These are phyloP conservation scores for Agelas oroides DNA, from an alignment of 37 sponge, comb jelly and placozoan species.

Conservation along the genomic window DNA sequence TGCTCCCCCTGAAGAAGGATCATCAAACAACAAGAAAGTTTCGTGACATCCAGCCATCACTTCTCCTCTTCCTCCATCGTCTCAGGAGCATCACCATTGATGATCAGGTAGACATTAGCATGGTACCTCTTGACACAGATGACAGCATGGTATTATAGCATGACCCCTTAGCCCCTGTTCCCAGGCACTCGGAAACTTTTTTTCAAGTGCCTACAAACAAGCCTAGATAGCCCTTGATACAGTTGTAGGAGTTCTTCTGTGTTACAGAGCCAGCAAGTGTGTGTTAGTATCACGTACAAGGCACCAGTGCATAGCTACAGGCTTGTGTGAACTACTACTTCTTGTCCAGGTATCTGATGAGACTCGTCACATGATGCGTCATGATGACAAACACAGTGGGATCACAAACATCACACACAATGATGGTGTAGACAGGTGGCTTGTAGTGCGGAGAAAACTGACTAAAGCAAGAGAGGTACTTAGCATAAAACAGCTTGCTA, in stretches of 20 bases:
- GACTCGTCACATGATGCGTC: slow-evolving; percentile 36
- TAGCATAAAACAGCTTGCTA: too few relatives aligned
- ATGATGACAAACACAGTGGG: slow-evolving; percentile 2
- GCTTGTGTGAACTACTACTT: background rate
- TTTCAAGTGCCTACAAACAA: too few relatives aligned
- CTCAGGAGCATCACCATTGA: slow-evolving; percentile 69
- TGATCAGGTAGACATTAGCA: slow-evolving; percentile 39
- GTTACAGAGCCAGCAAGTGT: too few relatives aligned
- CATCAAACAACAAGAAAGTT: slow-evolving; percentile 41
- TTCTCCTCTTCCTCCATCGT: slow-evolving; percentile 75
- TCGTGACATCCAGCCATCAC: slow-evolving; percentile 66
- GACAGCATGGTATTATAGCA: too few relatives aligned
- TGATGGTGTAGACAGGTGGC: slow-evolving; percentile 60
- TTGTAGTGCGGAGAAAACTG: slow-evolving; percentile 60
- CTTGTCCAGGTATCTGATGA: slow-evolving; percentile 14
- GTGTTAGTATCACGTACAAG: too few relatives aligned
- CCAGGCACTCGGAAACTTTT: too few relatives aligned
- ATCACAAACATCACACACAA: slow-evolving; percentile 47
- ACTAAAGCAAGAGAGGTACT: slow-evolving; percentile 53
- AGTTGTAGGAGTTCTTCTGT: too few relatives aligned
- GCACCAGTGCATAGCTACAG: too few relatives aligned
- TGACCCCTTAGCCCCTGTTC: too few relatives aligned
- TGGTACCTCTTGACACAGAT: too few relatives aligned
- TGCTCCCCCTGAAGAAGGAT: slow-evolving; percentile 58
- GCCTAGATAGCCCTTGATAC: too few relatives aligned